Base-by-base conservation (phyloP, 1,140 invertebrate species). In the Drosophila burlai region DNA sequence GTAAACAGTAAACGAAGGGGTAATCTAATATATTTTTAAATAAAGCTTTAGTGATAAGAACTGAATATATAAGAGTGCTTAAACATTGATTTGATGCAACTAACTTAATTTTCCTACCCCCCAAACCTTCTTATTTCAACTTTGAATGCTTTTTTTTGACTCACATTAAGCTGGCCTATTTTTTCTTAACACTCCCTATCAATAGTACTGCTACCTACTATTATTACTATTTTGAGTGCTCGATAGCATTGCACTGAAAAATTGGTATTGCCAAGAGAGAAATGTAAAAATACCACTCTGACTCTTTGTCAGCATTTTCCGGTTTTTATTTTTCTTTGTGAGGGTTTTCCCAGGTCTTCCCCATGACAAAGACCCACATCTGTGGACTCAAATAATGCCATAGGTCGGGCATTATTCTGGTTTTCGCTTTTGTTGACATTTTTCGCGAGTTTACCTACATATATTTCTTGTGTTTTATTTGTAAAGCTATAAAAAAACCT, bases 361-460 rank as follows among this genome's bases (percentile, higher is more conserved):
- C 67, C 67, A 67, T 54, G 67, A 69, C 67, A 69, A 69, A 66
- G 36, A 57, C 31, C 40, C 31, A 40, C 43, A 38, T 31, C 42
- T 43, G n/a, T 36, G 49, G 43, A 34, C 42, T 49, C 36, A 67
- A 66, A 31, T 74, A 80, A 81, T 64, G 79, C 59, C 64, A 76
- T 61, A 81, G 72, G 72, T 81, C 73, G 73, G 7, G 13, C 13
- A 72, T 66, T 61, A 52, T 72, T 46, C 18, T 21, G 31, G 36
- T 26, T 43, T 69, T 72, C 26, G 42, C 29, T 46, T 42, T 36
- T 58, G 16, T 58, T 58, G 67, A 58, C 40, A 69, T 69, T 49
- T 60, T 58, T 24, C 31, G 52, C 52, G 8, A 21, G 40, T 71
- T 49, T 38, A 24, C 31, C 43, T 42, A 49, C 26, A 36, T 34